Evolutionary conservation across 1,140 invertebrate species (phyloP).

Genomic region (Diuraphis noxia): DNA sequence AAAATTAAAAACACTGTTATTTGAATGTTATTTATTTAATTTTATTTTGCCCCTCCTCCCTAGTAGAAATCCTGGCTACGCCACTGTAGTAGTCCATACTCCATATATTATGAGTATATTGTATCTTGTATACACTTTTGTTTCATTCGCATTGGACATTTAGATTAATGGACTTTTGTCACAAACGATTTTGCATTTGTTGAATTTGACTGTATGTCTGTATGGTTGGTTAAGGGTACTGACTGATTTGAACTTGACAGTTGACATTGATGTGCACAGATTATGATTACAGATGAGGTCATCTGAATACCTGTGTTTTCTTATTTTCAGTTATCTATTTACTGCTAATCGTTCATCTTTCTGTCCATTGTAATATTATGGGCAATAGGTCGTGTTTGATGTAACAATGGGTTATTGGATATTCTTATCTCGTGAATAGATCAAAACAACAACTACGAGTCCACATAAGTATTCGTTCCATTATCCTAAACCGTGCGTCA

Average conservation of each 20-base stretch:
- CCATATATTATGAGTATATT: too few relatives aligned
- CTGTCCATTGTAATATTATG: conserved; percentile 17
- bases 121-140: too few relatives aligned
- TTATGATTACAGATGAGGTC: background rate
- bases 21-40: too few relatives aligned
- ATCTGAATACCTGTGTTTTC: background rate
- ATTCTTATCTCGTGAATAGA: conserved; percentile 9
- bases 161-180: background rate
- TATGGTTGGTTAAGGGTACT: conserved; percentile 7
- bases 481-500: background rate
- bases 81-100: too few relatives aligned
- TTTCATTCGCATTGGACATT: background rate
- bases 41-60: too few relatives aligned
- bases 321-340: conserved; percentile 7
- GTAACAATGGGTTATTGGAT: conserved; percentile 45
- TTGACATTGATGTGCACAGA: conserved; percentile 18
- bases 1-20: too few relatives aligned
- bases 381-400: conserved; percentile 9
- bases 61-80: too few relatives aligned
- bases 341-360: conserved; percentile 30
- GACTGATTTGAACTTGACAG: conserved; percentile 2
- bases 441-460: background rate
- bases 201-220: background rate
- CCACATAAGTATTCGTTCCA: background rate
- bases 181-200: background rate